Percentiles rank a stretch among this genome's conserved stretches.
Evolutionary conservation across 2,113 vertebrate genomes (phyloP).

Genomic region (Onychostoma macrolepis): DNA sequence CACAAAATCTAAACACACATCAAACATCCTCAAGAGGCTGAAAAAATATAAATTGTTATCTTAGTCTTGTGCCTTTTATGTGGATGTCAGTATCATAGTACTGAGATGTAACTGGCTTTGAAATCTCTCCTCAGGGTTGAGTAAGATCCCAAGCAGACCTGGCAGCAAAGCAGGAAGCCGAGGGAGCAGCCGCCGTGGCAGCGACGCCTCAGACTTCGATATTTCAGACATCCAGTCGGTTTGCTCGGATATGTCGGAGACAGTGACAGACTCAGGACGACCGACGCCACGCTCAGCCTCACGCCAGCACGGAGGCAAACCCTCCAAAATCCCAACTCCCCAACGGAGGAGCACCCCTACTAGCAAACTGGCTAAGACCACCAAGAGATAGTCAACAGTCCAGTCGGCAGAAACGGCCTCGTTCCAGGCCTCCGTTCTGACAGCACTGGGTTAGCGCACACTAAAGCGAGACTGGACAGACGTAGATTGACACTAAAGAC

Average conservation of each 20-base stretch:
- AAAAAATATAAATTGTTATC: background rate
- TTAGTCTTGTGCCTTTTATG: background rate
- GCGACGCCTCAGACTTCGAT: constrained; percentile 97
- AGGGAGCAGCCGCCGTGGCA: constrained; percentile 93
- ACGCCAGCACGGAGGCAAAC: constrained; percentile 84
- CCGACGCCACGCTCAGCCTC: constrained; percentile 81
- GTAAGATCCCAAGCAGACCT: constrained; percentile 85
- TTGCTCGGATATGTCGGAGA: constrained; percentile 90
- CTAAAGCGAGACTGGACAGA: constrained; percentile 69
- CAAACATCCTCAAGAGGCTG: background rate
- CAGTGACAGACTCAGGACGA: constrained; percentile 80
- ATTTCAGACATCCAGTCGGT: constrained; percentile 98
- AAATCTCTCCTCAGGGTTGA: constrained; percentile 74
- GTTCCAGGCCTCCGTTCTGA: background rate
- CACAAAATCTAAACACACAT: too few species aligned
- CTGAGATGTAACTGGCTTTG: background rate
- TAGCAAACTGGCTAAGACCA: constrained; percentile 88
- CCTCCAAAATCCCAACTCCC: constrained; percentile 96
- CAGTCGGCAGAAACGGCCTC: constrained; percentile 31
- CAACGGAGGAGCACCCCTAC: constrained; percentile 84
- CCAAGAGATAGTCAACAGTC: constrained; percentile 91
- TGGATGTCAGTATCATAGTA: background rate
- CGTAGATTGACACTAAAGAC: constrained; percentile 70
- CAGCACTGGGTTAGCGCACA: constrained; percentile 58
- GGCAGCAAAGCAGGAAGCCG: constrained; percentile 97